These are phyloP conservation scores for Hipparchia semele DNA, from an alignment of 2,888 invertebrate genomes.

Conservation along the genomic window DNA sequence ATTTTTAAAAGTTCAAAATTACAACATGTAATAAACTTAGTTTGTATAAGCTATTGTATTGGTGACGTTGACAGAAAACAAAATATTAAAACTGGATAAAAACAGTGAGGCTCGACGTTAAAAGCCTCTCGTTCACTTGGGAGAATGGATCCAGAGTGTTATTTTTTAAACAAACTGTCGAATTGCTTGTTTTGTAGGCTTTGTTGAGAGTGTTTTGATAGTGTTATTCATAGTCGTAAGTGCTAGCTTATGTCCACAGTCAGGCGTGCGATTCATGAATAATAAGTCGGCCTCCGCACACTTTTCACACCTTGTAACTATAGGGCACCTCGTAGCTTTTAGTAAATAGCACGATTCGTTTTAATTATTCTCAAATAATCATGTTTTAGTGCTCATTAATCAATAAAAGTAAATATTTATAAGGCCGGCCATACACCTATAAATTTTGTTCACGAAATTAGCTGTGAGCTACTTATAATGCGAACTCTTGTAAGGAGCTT, in stretches of 20 bases:
- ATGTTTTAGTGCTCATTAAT: too few species aligned
- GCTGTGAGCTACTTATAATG: too few species aligned
- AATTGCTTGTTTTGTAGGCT: conserved; percentile 18
- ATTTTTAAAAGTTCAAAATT: too few species aligned
- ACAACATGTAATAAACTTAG: too few species aligned
- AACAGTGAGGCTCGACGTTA: conserved; percentile 35
- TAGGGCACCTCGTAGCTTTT: conserved; percentile 3
- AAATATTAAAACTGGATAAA: conserved; percentile 40
- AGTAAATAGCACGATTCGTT: neutral
- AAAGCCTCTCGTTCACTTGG: conserved; percentile 38
- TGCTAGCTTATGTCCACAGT: neutral
- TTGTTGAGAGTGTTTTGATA: conserved; percentile 8
- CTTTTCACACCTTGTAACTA: conserved; percentile 1
- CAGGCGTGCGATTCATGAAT: conserved; percentile 5
- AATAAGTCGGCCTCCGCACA: neutral
- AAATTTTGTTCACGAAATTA: too few species aligned
- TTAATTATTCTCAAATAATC: too few species aligned
- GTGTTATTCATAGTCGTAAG: conserved; percentile 1
- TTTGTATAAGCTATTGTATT: conserved; percentile 11
- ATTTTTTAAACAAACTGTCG: conserved; percentile 32
- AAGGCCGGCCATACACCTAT: too few species aligned
- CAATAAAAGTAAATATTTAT: too few species aligned
- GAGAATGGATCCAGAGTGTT: conserved; percentile 31
- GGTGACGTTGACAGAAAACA: conserved; percentile 28
- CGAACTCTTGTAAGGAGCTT: too few species aligned